Evolutionary conservation across 2,113 vertebrate species (phyloP).

Genomic region (Siniperca chuatsi): DNA sequence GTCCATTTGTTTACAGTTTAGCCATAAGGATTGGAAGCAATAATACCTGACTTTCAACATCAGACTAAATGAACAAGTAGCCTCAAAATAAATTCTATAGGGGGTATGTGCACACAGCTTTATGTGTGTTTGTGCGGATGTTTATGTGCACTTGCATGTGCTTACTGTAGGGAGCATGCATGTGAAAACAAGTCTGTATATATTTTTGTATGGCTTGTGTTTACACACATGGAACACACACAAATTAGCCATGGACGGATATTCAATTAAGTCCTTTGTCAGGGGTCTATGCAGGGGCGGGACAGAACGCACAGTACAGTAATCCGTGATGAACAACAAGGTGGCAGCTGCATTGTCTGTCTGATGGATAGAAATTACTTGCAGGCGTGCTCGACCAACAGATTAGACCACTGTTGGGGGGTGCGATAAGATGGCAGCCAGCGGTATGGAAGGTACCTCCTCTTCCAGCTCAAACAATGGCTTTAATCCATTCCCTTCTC

Average conservation of each 20-base stretch:
- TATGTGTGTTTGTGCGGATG: conserved; percentile 23
- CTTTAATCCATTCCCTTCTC: conserved; percentile 81
- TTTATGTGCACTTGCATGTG: conserved; percentile 26
- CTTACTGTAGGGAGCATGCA: conserved; percentile 25
- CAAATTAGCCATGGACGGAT: conserved; percentile 81
- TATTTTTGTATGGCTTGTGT: conserved; percentile 56
- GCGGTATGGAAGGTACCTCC: conserved; percentile 74
- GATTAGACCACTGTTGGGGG: conserved; percentile 85
- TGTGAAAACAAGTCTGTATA: conserved; percentile 38
- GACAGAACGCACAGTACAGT: conserved; percentile 79
- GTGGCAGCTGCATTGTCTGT: conserved; percentile 84
- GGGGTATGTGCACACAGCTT: conserved; percentile 4
- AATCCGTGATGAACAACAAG: conserved; percentile 84
- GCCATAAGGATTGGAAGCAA: conserved; percentile 63
- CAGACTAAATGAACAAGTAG: conserved; percentile 52
- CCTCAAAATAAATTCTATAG: conserved; percentile 56
- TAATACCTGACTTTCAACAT: conserved; percentile 74
- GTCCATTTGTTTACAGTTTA: conserved; percentile 77
- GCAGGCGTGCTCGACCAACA: conserved; percentile 82
- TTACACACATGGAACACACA: conserved; percentile 65
- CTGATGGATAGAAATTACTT: conserved; percentile 85
- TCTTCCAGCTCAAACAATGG: conserved; percentile 81
- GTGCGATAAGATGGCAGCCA: conserved; percentile 81
- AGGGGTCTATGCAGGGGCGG: conserved; percentile 78
- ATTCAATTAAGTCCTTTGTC: conserved; percentile 85